phyloP scores from a whole-genome alignment of 2,113 vertebrate species.

The Anoura caudifer region DNA sequence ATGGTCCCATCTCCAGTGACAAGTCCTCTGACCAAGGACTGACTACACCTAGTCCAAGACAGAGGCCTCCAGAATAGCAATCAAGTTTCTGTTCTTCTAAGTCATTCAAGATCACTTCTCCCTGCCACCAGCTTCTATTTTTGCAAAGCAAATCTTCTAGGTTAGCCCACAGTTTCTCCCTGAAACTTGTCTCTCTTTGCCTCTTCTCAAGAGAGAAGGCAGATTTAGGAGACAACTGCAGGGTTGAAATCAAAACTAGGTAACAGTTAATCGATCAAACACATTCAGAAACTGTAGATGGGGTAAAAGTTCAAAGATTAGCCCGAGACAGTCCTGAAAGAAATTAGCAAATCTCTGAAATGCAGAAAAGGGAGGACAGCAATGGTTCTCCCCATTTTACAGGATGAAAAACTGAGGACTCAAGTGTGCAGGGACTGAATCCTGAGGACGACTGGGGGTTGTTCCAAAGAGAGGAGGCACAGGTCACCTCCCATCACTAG shows the following conservation, averaged over 20 bases:
- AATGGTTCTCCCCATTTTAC: slow-evolving; percentile 45
- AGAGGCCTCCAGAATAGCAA: not conserved
- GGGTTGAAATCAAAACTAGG: not conserved
- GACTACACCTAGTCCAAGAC: not conserved
- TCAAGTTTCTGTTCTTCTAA: slow-evolving; percentile 39
- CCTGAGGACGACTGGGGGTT: not conserved
- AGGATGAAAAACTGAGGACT: slow-evolving; percentile 51
- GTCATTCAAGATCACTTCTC: not conserved
- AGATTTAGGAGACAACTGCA: not conserved
- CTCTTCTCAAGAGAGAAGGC: not conserved
- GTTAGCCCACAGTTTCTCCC: not conserved
- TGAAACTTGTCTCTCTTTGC: not conserved
- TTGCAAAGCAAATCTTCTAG: not conserved
- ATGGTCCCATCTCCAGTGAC: not conserved
- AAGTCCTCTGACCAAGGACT: not conserved
- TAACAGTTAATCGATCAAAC: not conserved
- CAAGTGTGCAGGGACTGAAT: not conserved
- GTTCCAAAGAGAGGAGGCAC: not conserved
- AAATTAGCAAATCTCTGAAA: not conserved
- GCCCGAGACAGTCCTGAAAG: not conserved
- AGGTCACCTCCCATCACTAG: not conserved
- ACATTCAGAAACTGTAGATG: not conserved
- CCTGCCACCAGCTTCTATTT: not conserved
- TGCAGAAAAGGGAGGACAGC: too few relatives aligned
- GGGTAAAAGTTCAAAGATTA: not conserved